Percentiles rank a stretch among this genome's conserved stretches.
phyloP scores from a whole-genome alignment of 2,113 vertebrate genomes.

The Megalops atlanticus region DNA sequence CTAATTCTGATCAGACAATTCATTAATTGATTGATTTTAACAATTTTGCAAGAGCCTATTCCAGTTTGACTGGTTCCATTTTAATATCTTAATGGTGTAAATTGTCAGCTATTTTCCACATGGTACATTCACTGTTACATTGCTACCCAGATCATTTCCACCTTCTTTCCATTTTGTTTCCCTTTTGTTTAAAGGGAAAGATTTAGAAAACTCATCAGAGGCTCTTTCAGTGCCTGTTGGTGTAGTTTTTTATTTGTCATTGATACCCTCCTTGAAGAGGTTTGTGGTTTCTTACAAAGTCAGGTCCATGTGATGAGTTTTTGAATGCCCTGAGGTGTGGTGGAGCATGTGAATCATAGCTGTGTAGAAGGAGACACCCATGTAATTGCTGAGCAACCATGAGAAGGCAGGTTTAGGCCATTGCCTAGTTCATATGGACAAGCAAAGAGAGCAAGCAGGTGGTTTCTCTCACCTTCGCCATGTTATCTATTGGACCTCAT shows the following conservation, averaged over 20 bases:
- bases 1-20: neutral
- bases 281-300: neutral
- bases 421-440: neutral
- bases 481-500: conserved; percentile 16
- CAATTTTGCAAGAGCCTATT: too few species aligned
- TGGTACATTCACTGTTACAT: neutral
- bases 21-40: too few species aligned
- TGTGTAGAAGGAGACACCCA: neutral
- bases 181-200: neutral
- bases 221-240: neutral
- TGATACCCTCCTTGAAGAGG: neutral
- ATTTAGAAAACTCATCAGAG: neutral
- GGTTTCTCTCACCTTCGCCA: neutral
- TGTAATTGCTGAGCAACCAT: neutral
- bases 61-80: too few species aligned
- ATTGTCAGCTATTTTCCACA: too few species aligned
- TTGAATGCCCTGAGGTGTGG: neutral
- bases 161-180: too few species aligned
- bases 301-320: neutral
- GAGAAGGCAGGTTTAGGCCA: neutral
- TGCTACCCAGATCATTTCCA: neutral
- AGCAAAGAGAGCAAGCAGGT: conserved; percentile 8
- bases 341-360: neutral
- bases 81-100: too few species aligned
- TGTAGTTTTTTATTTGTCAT: neutral